phyloP scores from a whole-genome alignment of 2,113 vertebrate genomes.

The Mesoclemmys tuberculata region DNA sequence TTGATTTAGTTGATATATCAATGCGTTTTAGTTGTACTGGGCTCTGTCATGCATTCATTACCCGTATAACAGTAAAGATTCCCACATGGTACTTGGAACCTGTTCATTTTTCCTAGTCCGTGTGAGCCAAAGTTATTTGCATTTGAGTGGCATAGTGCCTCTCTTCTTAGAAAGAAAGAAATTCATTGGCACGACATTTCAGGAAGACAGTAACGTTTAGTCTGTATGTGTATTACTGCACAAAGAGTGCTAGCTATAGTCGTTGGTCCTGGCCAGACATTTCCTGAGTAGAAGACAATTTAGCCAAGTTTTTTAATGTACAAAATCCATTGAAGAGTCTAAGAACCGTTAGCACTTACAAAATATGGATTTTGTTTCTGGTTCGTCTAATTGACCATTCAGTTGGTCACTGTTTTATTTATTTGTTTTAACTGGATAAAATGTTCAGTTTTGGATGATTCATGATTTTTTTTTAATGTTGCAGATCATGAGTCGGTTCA shows the following conservation, averaged over 20 bases:
- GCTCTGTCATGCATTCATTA: not conserved
- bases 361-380: not conserved
- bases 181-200: not conserved
- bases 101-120: rapidly evolving
- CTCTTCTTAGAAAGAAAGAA: not conserved
- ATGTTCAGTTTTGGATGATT: conserved; percentile 65
- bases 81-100: not conserved
- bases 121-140: not conserved
- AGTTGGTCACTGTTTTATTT: conserved; percentile 43
- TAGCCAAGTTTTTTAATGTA: not conserved
- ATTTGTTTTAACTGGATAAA: conserved; percentile 62
- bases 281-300: not conserved
- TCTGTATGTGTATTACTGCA: not conserved
- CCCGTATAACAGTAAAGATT: not conserved
- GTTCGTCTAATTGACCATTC: conserved; percentile 47
- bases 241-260: not conserved
- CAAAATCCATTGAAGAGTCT: not conserved
- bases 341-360: not conserved
- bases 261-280: not conserved
- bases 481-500: conserved; percentile 98
- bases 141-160: not conserved
- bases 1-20: not conserved
- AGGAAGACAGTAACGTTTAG: not conserved
- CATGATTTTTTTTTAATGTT: conserved; percentile 61
- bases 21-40: not conserved